Conservation (phyloP, 2,113 vertebrate species). For the Callospermophilus lateralis region DNA sequence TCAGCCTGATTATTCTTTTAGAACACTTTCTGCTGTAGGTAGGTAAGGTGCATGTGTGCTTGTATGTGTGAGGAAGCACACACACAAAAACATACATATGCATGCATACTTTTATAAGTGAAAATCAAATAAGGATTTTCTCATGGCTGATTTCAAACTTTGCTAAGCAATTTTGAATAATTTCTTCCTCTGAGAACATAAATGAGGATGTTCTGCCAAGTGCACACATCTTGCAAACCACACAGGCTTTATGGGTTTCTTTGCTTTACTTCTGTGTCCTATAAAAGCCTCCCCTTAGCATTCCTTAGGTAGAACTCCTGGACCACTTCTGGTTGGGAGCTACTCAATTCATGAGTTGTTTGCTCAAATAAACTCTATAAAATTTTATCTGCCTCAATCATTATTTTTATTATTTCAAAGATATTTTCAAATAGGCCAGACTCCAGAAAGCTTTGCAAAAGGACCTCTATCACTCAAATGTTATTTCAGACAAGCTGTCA, state of each 20-base stretch:
- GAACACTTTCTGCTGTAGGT: background rate
- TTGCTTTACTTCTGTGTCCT: background rate
- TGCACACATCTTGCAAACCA: too few species aligned
- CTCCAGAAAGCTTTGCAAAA: background rate
- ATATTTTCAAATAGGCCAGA: background rate
- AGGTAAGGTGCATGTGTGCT: rapidly evolving
- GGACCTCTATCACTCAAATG: background rate
- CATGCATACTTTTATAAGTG: background rate
- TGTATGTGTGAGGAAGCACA: too few species aligned
- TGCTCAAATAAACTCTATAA: background rate
- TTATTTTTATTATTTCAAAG: background rate
- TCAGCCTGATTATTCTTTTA: background rate
- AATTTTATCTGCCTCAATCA: background rate
- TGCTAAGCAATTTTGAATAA: background rate
- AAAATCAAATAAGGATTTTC: background rate
- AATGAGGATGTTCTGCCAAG: background rate
- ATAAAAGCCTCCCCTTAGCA: background rate
- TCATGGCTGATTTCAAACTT: background rate
- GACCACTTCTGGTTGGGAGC: background rate
- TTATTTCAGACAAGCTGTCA: background rate
- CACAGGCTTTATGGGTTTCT: background rate
- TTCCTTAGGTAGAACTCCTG: background rate
- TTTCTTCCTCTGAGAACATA: background rate
- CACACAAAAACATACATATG: background rate
- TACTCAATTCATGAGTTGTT: background rate